Evolutionary conservation across 1,140 invertebrate species (phyloP).

Genomic region (Penaeus japonicus): DNA sequence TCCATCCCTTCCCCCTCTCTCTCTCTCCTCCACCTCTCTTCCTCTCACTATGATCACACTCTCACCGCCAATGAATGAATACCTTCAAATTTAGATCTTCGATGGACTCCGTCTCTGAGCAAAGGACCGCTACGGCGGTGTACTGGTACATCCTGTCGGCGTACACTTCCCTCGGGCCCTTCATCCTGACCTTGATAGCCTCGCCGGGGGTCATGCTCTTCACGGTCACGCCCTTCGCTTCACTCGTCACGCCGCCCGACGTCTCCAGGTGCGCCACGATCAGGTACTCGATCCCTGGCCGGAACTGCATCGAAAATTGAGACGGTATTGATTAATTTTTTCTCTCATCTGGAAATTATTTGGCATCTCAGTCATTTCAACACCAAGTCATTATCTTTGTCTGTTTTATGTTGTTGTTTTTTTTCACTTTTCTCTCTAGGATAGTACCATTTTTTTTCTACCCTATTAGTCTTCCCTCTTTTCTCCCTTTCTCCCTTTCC

Average conservation of each 20-base stretch:
- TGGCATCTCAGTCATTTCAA: too few relatives aligned
- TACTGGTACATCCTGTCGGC: background rate
- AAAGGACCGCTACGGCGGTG: background rate
- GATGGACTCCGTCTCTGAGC: background rate
- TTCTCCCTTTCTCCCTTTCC: too few relatives aligned
- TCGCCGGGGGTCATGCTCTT: slow-evolving; percentile 17
- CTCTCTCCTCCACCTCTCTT: too few relatives aligned
- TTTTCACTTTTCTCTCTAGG: too few relatives aligned
- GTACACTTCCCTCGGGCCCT: background rate
- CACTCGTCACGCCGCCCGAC: background rate
- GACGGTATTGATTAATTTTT: too few relatives aligned
- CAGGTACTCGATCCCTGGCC: slow-evolving; percentile 19
- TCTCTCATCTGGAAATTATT: too few relatives aligned
- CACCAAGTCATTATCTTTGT: too few relatives aligned
- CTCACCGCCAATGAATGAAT: background rate
- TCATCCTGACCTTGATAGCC: background rate
- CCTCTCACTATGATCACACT: background rate
- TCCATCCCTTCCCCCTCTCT: too few relatives aligned
- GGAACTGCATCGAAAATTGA: background rate
- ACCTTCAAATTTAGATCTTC: slow-evolving; percentile 15
- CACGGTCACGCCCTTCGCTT: background rate
- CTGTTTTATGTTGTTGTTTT: too few relatives aligned
- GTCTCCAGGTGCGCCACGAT: background rate
- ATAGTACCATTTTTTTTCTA: too few relatives aligned
- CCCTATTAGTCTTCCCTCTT: too few relatives aligned